Evolutionary conservation across 2,888 invertebrate genomes (phyloP), one percentile per base, ranked within the genome.

Genomic region (Itoplectis maculator): DNA sequence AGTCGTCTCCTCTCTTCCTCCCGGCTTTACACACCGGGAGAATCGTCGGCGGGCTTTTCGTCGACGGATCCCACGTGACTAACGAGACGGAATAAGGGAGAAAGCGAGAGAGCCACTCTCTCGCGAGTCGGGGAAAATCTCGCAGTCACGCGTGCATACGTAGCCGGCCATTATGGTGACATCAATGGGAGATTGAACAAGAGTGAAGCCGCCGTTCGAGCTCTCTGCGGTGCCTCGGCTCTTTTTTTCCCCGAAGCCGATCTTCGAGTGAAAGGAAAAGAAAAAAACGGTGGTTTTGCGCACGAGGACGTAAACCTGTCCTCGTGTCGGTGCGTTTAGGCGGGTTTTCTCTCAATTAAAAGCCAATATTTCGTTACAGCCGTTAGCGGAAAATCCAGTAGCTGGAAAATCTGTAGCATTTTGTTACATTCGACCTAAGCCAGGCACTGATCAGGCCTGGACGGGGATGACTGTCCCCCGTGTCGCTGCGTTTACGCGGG

Each of bases 31-130:
- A 65, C 81, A n/a, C n/a, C n/a, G 82, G 75, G 84, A 81, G 81
- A 82, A 49, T 37, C n/a, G n/a, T n/a, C n/a, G n/a, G n/a, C n/a
- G n/a, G 61, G 70, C 79, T 82, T 76, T 82, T 76, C 66, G 79
- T 79, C 42, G 76, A 76, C 76, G 79, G 73, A 73, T 84, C 47
- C 83, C 77, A 79, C 81, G 82, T 69, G 84, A 82, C 81, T 85
- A 86, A 86, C 86, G 85, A 86, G 86, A 85, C 85, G 86, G 85
- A 86, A 86, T 85, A 85, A 86, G 86, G 86, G 82, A 85, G 86
- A n/a, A n/a, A n/a, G n/a, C n/a, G n/a, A n/a, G n/a, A n/a, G n/a
- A n/a, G n/a, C n/a, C n/a, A n/a, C n/a, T n/a, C 86, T 70, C 81
- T 83, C 84, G 81, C 77, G 86, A 79, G 79, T 70, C 79, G 75